Evolutionary conservation across 92 coral and sea anemone genomes (phyloP).

Genomic region (Zoanthus sansibaricus): DNA sequence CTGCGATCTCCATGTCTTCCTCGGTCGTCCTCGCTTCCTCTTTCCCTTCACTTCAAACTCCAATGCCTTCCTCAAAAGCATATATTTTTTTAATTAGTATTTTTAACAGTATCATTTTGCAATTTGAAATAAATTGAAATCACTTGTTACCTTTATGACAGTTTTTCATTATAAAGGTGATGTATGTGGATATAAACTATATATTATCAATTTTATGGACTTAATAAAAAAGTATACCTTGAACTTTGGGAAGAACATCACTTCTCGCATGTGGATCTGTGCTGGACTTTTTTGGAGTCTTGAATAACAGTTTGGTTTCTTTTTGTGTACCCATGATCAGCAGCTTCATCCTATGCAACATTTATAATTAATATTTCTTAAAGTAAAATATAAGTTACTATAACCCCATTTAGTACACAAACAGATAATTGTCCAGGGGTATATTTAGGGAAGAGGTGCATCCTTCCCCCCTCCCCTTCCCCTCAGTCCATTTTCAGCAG

Average conservation of each 20-base stretch:
- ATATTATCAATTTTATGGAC: neutral
- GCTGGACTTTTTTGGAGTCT: conserved; percentile 58
- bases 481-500: neutral
- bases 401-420: neutral
- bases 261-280: conserved; percentile 44
- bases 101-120: neutral
- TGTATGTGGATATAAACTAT: neutral
- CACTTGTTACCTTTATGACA: neutral
- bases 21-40: too few species aligned
- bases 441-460: neutral
- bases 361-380: neutral
- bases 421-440: conserved; percentile 4
- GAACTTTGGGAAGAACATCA: conserved; percentile 52
- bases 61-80: too few species aligned
- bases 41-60: too few species aligned
- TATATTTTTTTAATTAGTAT: neutral
- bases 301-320: conserved; percentile 38
- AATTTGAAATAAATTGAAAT: conserved; percentile 5
- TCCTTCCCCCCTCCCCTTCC: neutral
- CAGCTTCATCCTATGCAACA: conserved; percentile 9
- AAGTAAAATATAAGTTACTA: neutral
- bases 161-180: neutral
- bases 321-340: conserved; percentile 42
- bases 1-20: too few species aligned
- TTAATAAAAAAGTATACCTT: conserved; percentile 18